A percentile compares a stretch with the other conserved stretches of the same genome.
Evolutionary conservation across 2,113 vertebrate species (phyloP).

Genomic region (Cnemophilus loriae): DNA sequence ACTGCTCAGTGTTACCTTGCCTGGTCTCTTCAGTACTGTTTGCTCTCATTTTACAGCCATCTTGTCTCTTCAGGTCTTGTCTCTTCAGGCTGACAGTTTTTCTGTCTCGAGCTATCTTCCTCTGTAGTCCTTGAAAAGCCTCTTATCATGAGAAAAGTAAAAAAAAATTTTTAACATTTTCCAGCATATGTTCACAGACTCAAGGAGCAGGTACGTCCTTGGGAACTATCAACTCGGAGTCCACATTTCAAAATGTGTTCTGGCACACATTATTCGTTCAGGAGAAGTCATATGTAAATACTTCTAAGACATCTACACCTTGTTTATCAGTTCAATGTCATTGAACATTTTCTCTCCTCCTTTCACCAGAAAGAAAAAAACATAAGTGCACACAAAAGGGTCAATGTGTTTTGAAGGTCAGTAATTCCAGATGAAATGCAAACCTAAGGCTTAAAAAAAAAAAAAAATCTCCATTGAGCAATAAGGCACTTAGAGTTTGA

Average conservation of each 20-base stretch:
- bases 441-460: conserved; percentile 16
- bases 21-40: neutral
- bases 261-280: neutral
- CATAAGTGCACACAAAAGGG: neutral
- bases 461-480: conserved; percentile 14
- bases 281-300: neutral
- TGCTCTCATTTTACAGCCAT: neutral
- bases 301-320: neutral
- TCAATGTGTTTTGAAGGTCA: conserved; percentile 48
- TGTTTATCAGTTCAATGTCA: neutral
- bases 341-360: neutral
- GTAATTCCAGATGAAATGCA: conserved; percentile 41
- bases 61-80: neutral
- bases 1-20: neutral
- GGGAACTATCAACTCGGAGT: neutral
- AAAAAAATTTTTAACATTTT: neutral
- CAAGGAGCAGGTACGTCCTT: neutral
- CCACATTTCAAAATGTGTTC: neutral
- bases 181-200: neutral
- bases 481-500: conserved; percentile 45
- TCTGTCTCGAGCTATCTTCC: neutral
- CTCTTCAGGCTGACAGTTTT: neutral
- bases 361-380: neutral
- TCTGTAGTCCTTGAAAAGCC: neutral
- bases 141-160: neutral